Conservation (phyloP, 2,888 invertebrate species). For the Nephrocerus scutellatus region DNA sequence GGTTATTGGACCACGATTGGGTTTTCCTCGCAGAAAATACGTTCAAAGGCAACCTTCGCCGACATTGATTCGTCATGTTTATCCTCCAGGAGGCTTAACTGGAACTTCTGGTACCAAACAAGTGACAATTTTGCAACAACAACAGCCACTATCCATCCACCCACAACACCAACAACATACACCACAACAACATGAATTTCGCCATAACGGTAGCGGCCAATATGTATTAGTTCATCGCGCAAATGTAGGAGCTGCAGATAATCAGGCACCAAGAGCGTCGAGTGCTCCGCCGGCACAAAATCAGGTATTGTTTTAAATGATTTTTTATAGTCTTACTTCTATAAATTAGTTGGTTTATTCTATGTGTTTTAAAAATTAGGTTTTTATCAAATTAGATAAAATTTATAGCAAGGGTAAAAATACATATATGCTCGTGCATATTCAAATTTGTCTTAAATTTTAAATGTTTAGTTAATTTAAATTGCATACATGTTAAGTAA, state of each 20-base stretch:
- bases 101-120: slow-evolving; percentile 21
- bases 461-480: no score
- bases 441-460: no score
- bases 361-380: neutral
- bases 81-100: slow-evolving; percentile 36
- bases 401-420: no score
- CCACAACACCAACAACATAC: slow-evolving; percentile 23
- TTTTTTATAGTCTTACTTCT: slow-evolving; percentile 9
- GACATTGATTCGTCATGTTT: slow-evolving; percentile 59
- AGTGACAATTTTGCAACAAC: slow-evolving; percentile 26
- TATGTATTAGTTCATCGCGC: slow-evolving; percentile 76
- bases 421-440: no score
- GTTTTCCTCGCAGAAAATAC: slow-evolving; percentile 48
- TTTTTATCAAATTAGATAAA: slow-evolving; percentile 9
- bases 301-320: slow-evolving; percentile 33
- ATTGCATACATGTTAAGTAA: no score
- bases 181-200: slow-evolving; percentile 32
- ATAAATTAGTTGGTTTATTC: slow-evolving; percentile 1
- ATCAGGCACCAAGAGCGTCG: slow-evolving; percentile 71
- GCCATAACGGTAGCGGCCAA: slow-evolving; percentile 56
- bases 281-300: slow-evolving; percentile 73
- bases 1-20: slow-evolving; percentile 46
- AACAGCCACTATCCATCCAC: slow-evolving; percentile 25
- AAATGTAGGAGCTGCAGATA: slow-evolving; percentile 53
- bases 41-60: slow-evolving; percentile 55